Percentiles rank a stretch among this genome's conserved stretches.
Evolutionary conservation across 2,797 vertebrate species (phyloP).

Genomic region (Masticophis lateralis): DNA sequence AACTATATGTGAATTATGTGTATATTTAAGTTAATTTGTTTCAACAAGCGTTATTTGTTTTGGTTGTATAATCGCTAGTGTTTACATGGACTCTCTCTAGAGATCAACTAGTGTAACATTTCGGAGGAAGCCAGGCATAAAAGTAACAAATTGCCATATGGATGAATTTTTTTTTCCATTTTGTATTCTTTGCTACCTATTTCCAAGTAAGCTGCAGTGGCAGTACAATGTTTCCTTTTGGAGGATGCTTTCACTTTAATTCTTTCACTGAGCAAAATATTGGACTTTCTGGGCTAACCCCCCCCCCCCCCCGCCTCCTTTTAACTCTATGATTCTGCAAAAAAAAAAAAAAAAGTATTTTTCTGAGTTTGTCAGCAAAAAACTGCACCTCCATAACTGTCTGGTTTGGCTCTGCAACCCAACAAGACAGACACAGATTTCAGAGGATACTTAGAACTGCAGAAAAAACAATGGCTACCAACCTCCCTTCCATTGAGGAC

Average conservation of each 20-base stretch:
- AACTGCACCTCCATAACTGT: not conserved
- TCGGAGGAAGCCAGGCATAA: not conserved
- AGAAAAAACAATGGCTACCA: too few species aligned
- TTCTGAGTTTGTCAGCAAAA: not conserved
- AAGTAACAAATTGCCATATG: not conserved
- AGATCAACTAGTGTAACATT: not conserved
- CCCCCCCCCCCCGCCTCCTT: not conserved
- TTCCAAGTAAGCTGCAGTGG: not conserved
- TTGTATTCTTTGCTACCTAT: not conserved
- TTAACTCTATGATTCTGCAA: not conserved
- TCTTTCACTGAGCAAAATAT: not conserved
- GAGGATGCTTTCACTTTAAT: not conserved
- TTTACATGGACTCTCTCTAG: not conserved
- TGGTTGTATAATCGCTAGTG: not conserved
- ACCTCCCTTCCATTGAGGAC: too few species aligned
- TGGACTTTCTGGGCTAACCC: not conserved
- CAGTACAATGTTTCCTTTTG: not conserved
- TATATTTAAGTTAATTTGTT: not conserved
- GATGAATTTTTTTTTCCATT: not conserved
- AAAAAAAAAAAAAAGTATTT: not conserved
- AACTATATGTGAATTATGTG: too few species aligned
- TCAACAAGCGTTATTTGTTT: rapidly evolving
- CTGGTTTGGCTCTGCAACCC: too few species aligned
- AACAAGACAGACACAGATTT: too few species aligned
- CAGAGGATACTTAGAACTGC: too few species aligned